Evolutionary conservation across 2,888 invertebrate genomes (phyloP), one percentile per base, ranked within the genome.

Genomic region (Sarcophaga variegata): DNA sequence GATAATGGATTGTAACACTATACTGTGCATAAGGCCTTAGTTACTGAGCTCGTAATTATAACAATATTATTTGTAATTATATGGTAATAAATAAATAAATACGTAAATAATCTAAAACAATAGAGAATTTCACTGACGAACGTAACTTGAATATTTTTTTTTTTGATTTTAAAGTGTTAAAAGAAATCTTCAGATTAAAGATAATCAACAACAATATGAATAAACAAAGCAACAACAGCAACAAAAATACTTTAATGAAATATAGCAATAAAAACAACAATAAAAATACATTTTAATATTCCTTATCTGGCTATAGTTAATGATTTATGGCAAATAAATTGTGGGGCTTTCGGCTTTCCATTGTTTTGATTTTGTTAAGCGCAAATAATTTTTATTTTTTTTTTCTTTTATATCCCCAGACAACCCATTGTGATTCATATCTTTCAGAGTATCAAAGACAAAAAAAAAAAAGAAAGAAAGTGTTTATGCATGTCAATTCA

Each of bases 401-500:
- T 10, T 37, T 37, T 10, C 8, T 37, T 54, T 27, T 59, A 17
- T 67, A 45, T 22, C 14, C 72, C 62, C 37, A 20, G 72, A 62
- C 37, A 62, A 12, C 72, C 72, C 72, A 74, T 62, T 74, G 72
- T 74, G 62, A 12, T 60, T 27, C 3, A 71, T 62, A 45, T 72
- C 62, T 54, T 3, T n/a, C 12, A 37, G 12, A 17, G 11, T 54
- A 54, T 1, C 17, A 72, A 59, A 60, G 14, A 37, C 37, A 45
- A 17, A 8, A 37, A 37, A 8, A 37, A 37, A 37, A 67, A 45
- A 2, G 4, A 25, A 5, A 47, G 14, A 49, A 70, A 45, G 59
- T 77, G 67, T 77, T 77, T 77, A 47, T 69, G 64, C 66, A 67
- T 77, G 66, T 77, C 60, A 62, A 79, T 79, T 10, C 54, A 14